Evolutionary conservation across 2,888 invertebrate species (phyloP), one percentile per base, ranked within the genome.

Genomic region (Melinaea marsaeus): DNA sequence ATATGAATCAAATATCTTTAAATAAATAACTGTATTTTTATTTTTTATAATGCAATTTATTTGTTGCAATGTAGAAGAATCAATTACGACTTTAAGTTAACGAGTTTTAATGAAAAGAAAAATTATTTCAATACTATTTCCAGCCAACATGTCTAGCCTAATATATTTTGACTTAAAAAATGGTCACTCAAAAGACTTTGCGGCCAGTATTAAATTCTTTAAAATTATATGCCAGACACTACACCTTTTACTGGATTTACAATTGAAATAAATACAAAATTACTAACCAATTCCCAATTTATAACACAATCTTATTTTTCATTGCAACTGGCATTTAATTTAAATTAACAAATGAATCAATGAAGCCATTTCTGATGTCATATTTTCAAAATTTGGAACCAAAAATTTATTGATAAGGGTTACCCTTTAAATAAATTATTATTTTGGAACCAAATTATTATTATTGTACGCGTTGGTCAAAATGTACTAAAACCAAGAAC

Each of bases 331-430:
- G 83, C 88, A 85, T 69, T 66, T 79, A 80, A 79, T 75, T 72
- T 71, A 73, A 77, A 82, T 79, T 80, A 88, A 87, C 86, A 86
- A 87, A 72, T 79, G 86, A 84, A 83, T 72, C 66, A 65, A 66
- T 68, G 73, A 72, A 66, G 71, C 72, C 76, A 61, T 54, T 55
- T 35, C 57, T 75, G 72, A 67, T 73, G 78, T 76, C 77, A 77
- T 71, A 69, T 69, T 73, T 79, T 78, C 74, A 81, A 72, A 69
- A 68, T 66, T 42, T 9, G 9, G 42, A 60, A 56, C 55, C 35
- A 48, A 54, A 55, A 56, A 55, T 61, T 61, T 13, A 13, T 22
- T n/a, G 6, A 48, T 7, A 4, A 7, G 51, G 22, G 51, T 51
- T 51, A 51, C 51, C 51, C 11, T 32, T 51, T 51, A 51, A 22